Conservation (phyloP, 2,797 vertebrate species). For the Micropoecilia bifurca region DNA sequence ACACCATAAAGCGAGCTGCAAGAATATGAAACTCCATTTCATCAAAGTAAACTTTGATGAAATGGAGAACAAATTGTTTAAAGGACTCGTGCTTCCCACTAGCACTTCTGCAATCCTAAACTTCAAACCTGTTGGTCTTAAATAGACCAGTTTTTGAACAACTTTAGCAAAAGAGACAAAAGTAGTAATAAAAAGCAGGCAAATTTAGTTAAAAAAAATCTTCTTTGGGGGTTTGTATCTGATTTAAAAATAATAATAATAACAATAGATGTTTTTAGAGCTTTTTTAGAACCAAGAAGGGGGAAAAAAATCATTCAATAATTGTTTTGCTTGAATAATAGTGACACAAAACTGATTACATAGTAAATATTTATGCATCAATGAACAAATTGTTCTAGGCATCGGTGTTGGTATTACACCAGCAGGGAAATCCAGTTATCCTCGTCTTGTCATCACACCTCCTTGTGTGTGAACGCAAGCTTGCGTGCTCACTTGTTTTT, state of each 20-base stretch:
- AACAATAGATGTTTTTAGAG: neutral
- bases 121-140: neutral
- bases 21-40: too few relatives aligned
- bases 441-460: conserved; percentile 10
- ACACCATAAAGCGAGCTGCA: neutral
- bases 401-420: too few relatives aligned
- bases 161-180: neutral
- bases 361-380: neutral
- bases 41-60: neutral
- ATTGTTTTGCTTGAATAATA: neutral
- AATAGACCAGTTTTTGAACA: neutral
- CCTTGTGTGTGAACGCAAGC: neutral
- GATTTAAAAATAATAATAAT: neutral
- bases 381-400: neutral
- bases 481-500: conserved; percentile 29
- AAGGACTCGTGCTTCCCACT: neutral
- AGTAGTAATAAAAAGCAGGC: neutral
- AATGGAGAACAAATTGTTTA: neutral
- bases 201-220: neutral
- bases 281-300: neutral
- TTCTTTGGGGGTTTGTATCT: neutral
- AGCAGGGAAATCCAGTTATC: conserved; percentile 1
- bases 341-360: neutral
- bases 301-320: neutral
- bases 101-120: neutral